Conservation (phyloP, 2,113 vertebrate species). For the Pelobates fuscus region DNA sequence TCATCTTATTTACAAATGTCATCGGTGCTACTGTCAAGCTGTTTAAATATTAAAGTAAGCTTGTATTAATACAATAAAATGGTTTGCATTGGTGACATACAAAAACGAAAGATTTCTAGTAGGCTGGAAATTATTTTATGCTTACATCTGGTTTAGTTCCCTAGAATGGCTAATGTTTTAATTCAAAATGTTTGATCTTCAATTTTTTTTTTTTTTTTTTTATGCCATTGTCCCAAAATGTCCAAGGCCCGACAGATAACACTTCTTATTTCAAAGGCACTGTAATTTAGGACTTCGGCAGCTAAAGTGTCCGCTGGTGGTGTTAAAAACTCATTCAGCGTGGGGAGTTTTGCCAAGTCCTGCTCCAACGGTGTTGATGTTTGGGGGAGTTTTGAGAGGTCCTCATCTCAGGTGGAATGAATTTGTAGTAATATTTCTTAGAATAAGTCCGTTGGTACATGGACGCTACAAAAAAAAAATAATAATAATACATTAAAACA, state of each 20-base stretch:
- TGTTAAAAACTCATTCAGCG: slow-evolving; percentile 70
- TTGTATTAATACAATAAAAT: slow-evolving; percentile 65
- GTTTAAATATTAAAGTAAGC: slow-evolving; percentile 78
- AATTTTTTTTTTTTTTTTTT: slow-evolving; percentile 50
- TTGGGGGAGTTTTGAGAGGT: slow-evolving; percentile 72
- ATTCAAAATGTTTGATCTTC: slow-evolving; percentile 53
- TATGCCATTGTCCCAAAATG: slow-evolving; percentile 62
- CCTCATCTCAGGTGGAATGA: slow-evolving; percentile 77
- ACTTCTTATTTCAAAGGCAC: slow-evolving; percentile 75
- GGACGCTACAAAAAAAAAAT: slow-evolving; percentile 78
- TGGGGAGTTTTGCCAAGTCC: slow-evolving; percentile 75
- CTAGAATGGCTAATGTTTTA: slow-evolving; percentile 65
- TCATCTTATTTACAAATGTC: slow-evolving; percentile 84
- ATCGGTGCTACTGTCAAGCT: slow-evolving; percentile 70
- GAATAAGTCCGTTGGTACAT: slow-evolving; percentile 86
- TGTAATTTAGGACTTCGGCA: slow-evolving; percentile 78
- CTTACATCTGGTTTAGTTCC: slow-evolving; percentile 51
- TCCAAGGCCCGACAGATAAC: slow-evolving; percentile 66
- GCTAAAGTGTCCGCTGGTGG: slow-evolving; percentile 67
- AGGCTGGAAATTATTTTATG: slow-evolving; percentile 69
- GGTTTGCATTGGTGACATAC: slow-evolving; percentile 64
- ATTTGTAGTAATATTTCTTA: slow-evolving; percentile 82
- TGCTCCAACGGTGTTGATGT: slow-evolving; percentile 79
- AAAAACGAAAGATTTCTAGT: slow-evolving; percentile 62
- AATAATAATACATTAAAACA: too few species aligned